Percentiles rank a stretch among this genome's conserved stretches.
These are phyloP conservation scores for Colletes collaris DNA, from an alignment of 2,888 invertebrate species.

Conservation along the genomic window DNA sequence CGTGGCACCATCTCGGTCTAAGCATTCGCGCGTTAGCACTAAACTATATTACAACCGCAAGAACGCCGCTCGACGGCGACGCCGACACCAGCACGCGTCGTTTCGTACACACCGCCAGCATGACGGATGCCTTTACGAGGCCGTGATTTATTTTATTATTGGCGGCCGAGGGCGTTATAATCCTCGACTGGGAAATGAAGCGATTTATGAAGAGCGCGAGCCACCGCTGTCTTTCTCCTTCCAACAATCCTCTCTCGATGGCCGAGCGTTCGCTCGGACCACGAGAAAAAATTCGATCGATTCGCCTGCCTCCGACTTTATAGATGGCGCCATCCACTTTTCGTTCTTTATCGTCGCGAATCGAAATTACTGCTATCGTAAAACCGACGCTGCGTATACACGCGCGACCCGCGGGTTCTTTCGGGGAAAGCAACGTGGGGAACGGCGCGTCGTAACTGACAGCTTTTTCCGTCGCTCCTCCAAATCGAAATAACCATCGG, in stretches of 20 bases:
- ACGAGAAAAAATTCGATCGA: conserved; percentile 63
- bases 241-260: background rate
- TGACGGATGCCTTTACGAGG: conserved; percentile 81
- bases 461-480: conserved; percentile 50
- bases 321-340: conserved; percentile 58
- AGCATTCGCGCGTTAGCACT: conserved; percentile 78
- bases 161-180: conserved; percentile 71
- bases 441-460: conserved; percentile 54
- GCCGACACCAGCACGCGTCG: conserved; percentile 40
- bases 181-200: conserved; percentile 74
- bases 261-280: background rate
- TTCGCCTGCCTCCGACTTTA: conserved; percentile 51
- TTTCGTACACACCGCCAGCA: conserved; percentile 58
- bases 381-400: conserved; percentile 54
- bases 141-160: conserved; percentile 80
- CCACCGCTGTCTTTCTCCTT: background rate
- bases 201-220: conserved; percentile 70
- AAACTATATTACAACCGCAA: conserved; percentile 80
- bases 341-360: conserved; percentile 60
- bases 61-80: conserved; percentile 51
- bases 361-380: conserved; percentile 70
- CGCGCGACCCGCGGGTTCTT: conserved; percentile 32
- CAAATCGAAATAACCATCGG: conserved; percentile 63
- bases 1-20: conserved; percentile 70
- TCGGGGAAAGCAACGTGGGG: conserved; percentile 23